Conservation (phyloP, 1,140 invertebrate genomes). For the Zaprionus kolodkinae region DNA sequence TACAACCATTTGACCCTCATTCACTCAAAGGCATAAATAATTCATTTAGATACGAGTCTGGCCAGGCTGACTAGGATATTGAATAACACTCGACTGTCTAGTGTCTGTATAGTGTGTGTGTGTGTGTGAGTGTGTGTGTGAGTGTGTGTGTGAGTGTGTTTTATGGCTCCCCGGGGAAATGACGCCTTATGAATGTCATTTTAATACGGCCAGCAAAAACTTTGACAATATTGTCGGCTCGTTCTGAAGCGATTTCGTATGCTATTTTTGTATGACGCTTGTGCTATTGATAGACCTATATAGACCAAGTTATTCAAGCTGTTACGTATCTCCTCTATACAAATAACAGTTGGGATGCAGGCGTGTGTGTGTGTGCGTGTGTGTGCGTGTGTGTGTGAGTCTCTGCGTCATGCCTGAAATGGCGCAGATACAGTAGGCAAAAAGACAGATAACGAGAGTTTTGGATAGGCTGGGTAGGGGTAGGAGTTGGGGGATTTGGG, state of each 20-base stretch:
- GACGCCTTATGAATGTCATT: slow-evolving; percentile 74
- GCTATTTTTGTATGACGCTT: slow-evolving; percentile 69
- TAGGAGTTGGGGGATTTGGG: not conserved
- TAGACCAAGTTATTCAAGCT: slow-evolving; percentile 45
- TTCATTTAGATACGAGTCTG: slow-evolving; percentile 56
- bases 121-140: slow-evolving; percentile 1
- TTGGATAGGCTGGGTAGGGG: not conserved
- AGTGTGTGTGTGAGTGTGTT: slow-evolving; percentile 20
- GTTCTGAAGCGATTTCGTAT: slow-evolving; percentile 42
- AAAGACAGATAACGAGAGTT: not conserved
- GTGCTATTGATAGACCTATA: slow-evolving; percentile 64
- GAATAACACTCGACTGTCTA: slow-evolving; percentile 35
- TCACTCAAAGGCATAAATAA: slow-evolving; percentile 69
- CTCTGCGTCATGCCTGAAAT: slow-evolving; percentile 54
- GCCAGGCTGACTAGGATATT: not conserved
- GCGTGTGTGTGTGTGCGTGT: not conserved
- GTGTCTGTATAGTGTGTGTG: slow-evolving; percentile 35
- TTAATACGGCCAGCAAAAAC: slow-evolving; percentile 63
- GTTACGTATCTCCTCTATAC: slow-evolving; percentile 28
- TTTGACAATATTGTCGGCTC: slow-evolving; percentile 69
- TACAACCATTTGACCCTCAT: slow-evolving; percentile 31
- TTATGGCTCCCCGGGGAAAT: slow-evolving; percentile 73
- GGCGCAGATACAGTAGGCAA: slow-evolving; percentile 23
- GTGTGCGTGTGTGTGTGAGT: slow-evolving; percentile 27
- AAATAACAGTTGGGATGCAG: not conserved